Conservation (phyloP, 2,113 vertebrate genomes). For the Ceyx melanurus region DNA sequence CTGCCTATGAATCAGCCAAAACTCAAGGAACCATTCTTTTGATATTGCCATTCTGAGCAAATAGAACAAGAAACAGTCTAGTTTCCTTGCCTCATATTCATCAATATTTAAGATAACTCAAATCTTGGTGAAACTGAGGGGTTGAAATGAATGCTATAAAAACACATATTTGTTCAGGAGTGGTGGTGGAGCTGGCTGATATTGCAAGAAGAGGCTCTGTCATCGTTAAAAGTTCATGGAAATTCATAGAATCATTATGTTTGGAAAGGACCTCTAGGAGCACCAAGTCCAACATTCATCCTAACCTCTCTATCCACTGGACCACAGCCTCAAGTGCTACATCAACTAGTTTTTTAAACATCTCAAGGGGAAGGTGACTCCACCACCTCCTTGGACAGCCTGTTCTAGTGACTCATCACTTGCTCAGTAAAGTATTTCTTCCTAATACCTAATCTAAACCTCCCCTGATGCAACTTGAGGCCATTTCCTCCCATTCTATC, state of each 20-base stretch:
- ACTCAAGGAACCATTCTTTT: neutral
- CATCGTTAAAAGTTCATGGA: neutral
- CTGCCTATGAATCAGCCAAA: neutral
- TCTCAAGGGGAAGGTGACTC: no score
- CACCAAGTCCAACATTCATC: no score
- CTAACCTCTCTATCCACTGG: no score
- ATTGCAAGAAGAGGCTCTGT: neutral
- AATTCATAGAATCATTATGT: neutral
- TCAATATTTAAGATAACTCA: neutral
- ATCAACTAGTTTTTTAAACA: no score
- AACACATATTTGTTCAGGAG: neutral
- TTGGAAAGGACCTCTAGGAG: no score
- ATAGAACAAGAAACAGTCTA: neutral
- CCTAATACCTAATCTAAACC: no score
- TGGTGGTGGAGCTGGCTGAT: neutral
- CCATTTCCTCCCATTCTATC: no score
- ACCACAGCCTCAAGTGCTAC: no score
- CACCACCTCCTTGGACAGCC: no score
- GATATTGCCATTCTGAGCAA: neutral
- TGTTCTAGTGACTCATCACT: no score
- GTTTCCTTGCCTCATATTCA: neutral
- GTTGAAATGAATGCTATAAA: neutral
- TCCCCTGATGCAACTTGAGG: no score
- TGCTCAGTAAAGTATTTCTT: no score
- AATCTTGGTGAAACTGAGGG: neutral